Percentiles rank a stretch among this genome's conserved stretches.
Evolutionary conservation across 2,888 invertebrate species (phyloP).

Genomic region (Petrolisthes manimaculis): DNA sequence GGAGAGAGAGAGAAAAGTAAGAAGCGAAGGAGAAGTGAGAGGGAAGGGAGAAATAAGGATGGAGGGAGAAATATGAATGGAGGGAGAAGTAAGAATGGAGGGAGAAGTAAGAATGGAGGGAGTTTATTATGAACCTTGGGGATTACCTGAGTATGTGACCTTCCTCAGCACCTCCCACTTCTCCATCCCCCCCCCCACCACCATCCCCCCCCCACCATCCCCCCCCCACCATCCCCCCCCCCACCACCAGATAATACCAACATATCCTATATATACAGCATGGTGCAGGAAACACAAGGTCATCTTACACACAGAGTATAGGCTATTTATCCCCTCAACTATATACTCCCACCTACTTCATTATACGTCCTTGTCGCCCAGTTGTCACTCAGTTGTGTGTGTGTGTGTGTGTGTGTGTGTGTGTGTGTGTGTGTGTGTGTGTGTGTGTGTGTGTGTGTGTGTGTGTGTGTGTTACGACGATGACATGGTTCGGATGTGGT

Average conservation of each 20-base stretch:
- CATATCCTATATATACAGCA: too few relatives aligned
- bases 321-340: too few relatives aligned
- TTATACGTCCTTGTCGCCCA: too few relatives aligned
- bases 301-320: too few relatives aligned
- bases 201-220: too few relatives aligned
- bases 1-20: background rate
- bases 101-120: background rate
- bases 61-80: background rate
- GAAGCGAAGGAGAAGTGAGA: background rate
- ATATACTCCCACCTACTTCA: too few relatives aligned
- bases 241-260: too few relatives aligned
- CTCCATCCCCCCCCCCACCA: too few relatives aligned
- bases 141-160: too few relatives aligned
- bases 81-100: background rate
- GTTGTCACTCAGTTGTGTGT: background rate
- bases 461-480: background rate
- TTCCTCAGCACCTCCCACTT: background rate
- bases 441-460: constrained; percentile 6
- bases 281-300: too few relatives aligned
- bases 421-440: background rate
- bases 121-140: background rate
- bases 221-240: too few relatives aligned
- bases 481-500: background rate
- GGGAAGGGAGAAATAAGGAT: background rate
- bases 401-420: constrained; percentile 14